Percentiles rank a stretch among this genome's conserved stretches.
Conservation (phyloP, 2,888 invertebrate species). For the Aleiodes testaceus region DNA sequence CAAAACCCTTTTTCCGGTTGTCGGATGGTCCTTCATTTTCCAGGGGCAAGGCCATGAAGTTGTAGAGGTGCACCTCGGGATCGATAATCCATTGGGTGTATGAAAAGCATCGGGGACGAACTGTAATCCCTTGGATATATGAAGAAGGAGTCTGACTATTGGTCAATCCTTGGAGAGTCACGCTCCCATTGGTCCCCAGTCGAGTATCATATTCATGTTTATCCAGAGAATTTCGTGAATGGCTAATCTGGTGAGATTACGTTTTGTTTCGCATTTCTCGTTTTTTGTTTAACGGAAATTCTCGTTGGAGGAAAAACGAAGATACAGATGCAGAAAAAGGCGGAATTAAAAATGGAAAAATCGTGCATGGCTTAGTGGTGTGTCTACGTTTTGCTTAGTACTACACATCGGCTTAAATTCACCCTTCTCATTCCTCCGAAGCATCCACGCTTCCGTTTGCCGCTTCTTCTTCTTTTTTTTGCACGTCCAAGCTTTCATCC, state of each 20-base stretch:
- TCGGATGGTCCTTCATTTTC: slow-evolving; percentile 23
- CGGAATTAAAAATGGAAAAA: slow-evolving; percentile 14
- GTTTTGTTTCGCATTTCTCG: slow-evolving; percentile 41
- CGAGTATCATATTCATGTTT: slow-evolving; percentile 40
- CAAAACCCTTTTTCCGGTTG: slow-evolving; percentile 5
- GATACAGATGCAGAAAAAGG: neutral
- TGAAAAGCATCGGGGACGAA: slow-evolving; percentile 6
- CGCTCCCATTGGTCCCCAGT: slow-evolving; percentile 39
- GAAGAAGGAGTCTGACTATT: slow-evolving; percentile 36
- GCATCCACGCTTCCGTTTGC: slow-evolving; percentile 41
- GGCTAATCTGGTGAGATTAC: slow-evolving; percentile 54
- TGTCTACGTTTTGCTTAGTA: slow-evolving; percentile 56
- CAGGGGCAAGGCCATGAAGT: neutral
- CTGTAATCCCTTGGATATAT: slow-evolving; percentile 16
- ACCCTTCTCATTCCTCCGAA: slow-evolving; percentile 33
- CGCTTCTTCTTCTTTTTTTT: slow-evolving; percentile 35
- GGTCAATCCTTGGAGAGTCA: slow-evolving; percentile 52
- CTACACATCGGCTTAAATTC: slow-evolving; percentile 46
- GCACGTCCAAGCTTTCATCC: slow-evolving; percentile 30
- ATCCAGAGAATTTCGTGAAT: slow-evolving; percentile 41
- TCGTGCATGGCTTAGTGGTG: slow-evolving; percentile 58
- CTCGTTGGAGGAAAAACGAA: slow-evolving; percentile 37
- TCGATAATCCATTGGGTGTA: slow-evolving; percentile 38
- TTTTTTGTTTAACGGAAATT: slow-evolving; percentile 31
- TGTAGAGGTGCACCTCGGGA: slow-evolving; percentile 8